Percentiles rank a stretch among this genome's conserved stretches.
Conservation (phyloP, 1,140 invertebrate species). For the Trichonephila clavata region DNA sequence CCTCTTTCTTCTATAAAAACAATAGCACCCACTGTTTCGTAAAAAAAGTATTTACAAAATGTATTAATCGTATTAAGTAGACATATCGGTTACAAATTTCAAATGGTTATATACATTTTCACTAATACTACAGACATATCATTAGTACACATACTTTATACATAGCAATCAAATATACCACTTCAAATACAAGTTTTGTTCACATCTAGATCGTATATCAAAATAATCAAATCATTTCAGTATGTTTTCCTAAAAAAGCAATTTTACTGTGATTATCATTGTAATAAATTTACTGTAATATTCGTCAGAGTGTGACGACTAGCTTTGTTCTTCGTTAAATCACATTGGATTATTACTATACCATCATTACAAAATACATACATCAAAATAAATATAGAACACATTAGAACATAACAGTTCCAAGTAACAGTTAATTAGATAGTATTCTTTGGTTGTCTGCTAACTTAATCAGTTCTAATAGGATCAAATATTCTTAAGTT, state of each 20-base stretch:
- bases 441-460: constrained; percentile 18
- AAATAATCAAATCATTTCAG: background rate
- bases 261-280: background rate
- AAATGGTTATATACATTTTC: constrained; percentile 7
- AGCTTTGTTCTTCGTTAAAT: background rate
- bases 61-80: background rate
- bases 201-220: background rate
- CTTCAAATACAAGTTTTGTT: background rate
- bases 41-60: background rate
- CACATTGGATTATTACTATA: background rate
- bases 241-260: background rate
- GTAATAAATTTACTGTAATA: background rate
- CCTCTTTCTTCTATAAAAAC: background rate
- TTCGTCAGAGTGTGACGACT: background rate
- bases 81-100: background rate
- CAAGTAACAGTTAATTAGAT: background rate
- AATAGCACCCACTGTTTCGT: background rate
- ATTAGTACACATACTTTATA: constrained; percentile 18
- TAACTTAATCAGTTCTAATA: background rate
- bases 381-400: constrained; percentile 24
- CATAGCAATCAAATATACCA: background rate
- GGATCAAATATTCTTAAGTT: constrained; percentile 2
- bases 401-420: background rate
- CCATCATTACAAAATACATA: background rate
- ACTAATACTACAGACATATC: background rate